These are phyloP conservation scores for Myotis daubentonii DNA, from an alignment of 2,797 vertebrate species.

Conservation along the genomic window DNA sequence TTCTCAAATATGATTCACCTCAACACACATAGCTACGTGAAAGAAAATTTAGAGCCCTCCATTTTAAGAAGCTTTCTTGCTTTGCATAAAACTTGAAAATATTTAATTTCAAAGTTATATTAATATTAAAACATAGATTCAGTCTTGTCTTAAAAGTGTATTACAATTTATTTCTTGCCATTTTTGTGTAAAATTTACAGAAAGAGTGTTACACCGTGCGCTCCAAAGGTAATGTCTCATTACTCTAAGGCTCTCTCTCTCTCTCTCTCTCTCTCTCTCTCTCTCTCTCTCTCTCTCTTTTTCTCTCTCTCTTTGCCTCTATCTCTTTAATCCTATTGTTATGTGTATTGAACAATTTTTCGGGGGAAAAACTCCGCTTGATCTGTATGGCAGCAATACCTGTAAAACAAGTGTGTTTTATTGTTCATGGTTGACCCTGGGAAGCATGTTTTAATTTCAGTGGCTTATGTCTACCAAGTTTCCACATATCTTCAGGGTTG, in stretches of 20 bases:
- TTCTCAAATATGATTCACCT: constrained; percentile 68
- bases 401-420: constrained; percentile 63
- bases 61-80: constrained; percentile 84
- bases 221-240: constrained; percentile 99
- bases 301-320: constrained; percentile 81
- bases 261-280: constrained; percentile 85
- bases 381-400: constrained; percentile 64
- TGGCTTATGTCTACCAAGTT: constrained; percentile 47
- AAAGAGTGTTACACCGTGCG: constrained; percentile 99
- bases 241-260: constrained; percentile 95
- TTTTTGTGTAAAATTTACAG: constrained; percentile 99
- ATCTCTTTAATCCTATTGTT: constrained; percentile 90
- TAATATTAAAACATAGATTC: constrained; percentile 92
- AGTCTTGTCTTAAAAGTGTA: constrained; percentile 96
- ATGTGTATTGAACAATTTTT: constrained; percentile 84
- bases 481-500: background rate
- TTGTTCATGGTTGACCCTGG: constrained; percentile 50
- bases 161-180: constrained; percentile 99
- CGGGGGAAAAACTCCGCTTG: constrained; percentile 65
- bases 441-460: constrained; percentile 50
- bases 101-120: constrained; percentile 85
- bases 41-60: constrained; percentile 90
- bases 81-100: constrained; percentile 85
- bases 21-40: constrained; percentile 72
- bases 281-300: constrained; percentile 66